Percentiles rank a stretch among this genome's conserved stretches.
Evolutionary conservation across 1,140 invertebrate species (phyloP).

Genomic region (Probaryconus sp.): DNA sequence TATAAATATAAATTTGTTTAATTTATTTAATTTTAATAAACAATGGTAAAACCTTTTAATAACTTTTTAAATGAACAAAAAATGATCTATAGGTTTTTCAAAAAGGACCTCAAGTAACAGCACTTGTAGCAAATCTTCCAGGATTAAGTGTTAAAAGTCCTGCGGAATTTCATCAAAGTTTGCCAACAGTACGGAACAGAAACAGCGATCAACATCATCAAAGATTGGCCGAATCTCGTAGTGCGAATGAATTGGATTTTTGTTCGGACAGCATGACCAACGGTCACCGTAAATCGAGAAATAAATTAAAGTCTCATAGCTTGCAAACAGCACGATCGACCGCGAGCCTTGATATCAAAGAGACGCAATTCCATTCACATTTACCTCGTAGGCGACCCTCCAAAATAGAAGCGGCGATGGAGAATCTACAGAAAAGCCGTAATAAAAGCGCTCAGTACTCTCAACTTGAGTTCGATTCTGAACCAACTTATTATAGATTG

Average conservation of each 20-base stretch:
- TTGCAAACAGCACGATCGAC: conserved; percentile 70
- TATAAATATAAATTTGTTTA: conserved; percentile 7
- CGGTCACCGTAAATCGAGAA: conserved; percentile 66
- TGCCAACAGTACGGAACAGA: conserved; percentile 66
- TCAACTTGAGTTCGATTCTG: conserved; percentile 74
- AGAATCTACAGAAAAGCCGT: conserved; percentile 68
- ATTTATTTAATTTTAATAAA: conserved; percentile 5
- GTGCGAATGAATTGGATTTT: conserved; percentile 66
- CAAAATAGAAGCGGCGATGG: conserved; percentile 64
- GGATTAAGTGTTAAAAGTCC: conserved; percentile 78
- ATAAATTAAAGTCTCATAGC: conserved; percentile 62
- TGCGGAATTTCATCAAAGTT: conserved; percentile 68
- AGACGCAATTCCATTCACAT: conserved; percentile 63
- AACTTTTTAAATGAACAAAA: too few species aligned
- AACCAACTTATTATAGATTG: conserved; percentile 73
- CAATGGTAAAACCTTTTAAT: too few species aligned
- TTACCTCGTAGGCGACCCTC: conserved; percentile 60
- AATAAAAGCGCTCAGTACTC: conserved; percentile 60
- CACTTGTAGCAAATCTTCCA: conserved; percentile 80
- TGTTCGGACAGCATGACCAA: conserved; percentile 65
- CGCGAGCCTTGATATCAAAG: conserved; percentile 69
- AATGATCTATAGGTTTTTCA: conserved; percentile 85
- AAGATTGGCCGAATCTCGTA: conserved; percentile 56
- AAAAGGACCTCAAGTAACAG: conserved; percentile 80
- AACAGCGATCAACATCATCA: conserved; percentile 65